Conservation (phyloP, 2,888 invertebrate genomes). For the Agrypnus murinus region DNA sequence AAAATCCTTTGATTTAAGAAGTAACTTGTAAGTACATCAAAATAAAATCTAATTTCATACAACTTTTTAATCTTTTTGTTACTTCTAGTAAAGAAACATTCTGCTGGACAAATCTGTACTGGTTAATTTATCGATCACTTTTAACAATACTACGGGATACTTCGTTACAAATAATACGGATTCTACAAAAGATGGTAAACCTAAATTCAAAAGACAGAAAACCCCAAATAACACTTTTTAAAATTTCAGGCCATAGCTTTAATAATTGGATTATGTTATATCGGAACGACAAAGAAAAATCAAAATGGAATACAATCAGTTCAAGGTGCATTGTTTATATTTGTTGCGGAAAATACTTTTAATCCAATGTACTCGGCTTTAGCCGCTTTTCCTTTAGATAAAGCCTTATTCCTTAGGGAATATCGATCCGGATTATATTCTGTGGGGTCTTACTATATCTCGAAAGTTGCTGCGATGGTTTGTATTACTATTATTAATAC, state of each 20-base stretch:
- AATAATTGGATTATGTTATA: conserved; percentile 89
- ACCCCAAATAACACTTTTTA: neutral
- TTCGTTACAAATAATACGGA: conserved; percentile 82
- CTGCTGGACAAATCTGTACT: conserved; percentile 83
- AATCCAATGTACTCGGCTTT: conserved; percentile 93
- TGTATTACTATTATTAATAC: conserved; percentile 63
- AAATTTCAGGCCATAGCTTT: conserved; percentile 78
- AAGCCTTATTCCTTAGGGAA: conserved; percentile 88
- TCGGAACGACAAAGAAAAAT: conserved; percentile 81
- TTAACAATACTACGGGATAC: conserved; percentile 87
- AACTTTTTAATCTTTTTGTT: neutral
- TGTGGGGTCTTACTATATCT: conserved; percentile 85
- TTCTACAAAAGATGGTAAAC: conserved; percentile 89
- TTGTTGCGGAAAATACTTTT: conserved; percentile 93
- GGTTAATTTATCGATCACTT: conserved; percentile 84
- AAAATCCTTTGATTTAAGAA: neutral
- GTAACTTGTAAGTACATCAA: conserved; percentile 25
- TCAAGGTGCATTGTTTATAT: conserved; percentile 90
- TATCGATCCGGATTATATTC: conserved; percentile 88
- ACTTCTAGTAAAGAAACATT: conserved; percentile 75
- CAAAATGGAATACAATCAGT: conserved; percentile 91
- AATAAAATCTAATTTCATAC: neutral
- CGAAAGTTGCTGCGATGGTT: conserved; percentile 88
- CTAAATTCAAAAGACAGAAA: conserved; percentile 43
- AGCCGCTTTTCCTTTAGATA: conserved; percentile 86